Evolutionary conservation across 2,113 vertebrate genomes (phyloP).

Genomic region (Caranx ignobilis): DNA sequence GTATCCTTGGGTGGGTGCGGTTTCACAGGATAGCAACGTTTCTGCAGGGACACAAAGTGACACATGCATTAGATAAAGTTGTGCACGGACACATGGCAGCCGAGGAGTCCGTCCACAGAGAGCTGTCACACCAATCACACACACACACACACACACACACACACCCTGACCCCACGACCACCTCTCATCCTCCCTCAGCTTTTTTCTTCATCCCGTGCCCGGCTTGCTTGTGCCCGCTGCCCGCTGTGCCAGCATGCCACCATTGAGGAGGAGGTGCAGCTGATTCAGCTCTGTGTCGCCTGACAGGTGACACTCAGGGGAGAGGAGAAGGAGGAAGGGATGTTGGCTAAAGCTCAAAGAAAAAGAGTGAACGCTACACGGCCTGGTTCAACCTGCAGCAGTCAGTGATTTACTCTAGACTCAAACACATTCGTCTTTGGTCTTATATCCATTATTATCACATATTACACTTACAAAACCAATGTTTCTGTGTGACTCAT

Average conservation of each 20-base stretch:
- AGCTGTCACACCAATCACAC: conserved; percentile 47
- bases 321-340: not conserved
- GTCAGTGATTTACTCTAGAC: not conserved
- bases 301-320: conserved; percentile 51
- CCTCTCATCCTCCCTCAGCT: conserved; percentile 61
- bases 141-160: conserved; percentile 40
- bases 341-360: conserved; percentile 39
- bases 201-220: conserved; percentile 59
- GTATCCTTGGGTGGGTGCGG: conserved; percentile 44
- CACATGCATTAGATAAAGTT: conserved; percentile 44
- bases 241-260: conserved; percentile 62
- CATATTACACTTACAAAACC: not conserved
- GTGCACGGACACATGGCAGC: conserved; percentile 26
- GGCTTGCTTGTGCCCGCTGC: conserved; percentile 55
- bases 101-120: conserved; percentile 56
- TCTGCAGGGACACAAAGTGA: conserved; percentile 49
- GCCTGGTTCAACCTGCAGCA: conserved; percentile 5
- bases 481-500: not conserved
- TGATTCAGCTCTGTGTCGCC: conserved; percentile 66
- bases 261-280: conserved; percentile 47
- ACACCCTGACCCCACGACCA: conserved; percentile 46
- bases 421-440: not conserved
- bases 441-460: not conserved
- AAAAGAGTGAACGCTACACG: conserved; percentile 14
- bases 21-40: conserved; percentile 52